Evolutionary conservation across 2,113 vertebrate species (phyloP).

Genomic region (Aplodontia rufa): DNA sequence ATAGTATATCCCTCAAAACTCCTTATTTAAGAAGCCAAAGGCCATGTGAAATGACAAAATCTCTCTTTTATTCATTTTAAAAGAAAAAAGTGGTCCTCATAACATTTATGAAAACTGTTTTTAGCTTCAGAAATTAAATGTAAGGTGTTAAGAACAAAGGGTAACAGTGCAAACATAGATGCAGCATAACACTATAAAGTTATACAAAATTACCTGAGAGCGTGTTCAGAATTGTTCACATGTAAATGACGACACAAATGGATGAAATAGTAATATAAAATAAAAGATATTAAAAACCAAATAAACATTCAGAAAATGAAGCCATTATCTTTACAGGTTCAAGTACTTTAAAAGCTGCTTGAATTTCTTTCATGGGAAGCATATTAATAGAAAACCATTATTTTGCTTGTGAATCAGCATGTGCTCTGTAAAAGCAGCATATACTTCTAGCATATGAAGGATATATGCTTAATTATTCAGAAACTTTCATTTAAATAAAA

Average conservation of each 20-base stretch:
- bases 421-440: slow-evolving; percentile 1
- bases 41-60: background rate
- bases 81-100: background rate
- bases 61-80: background rate
- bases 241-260: background rate
- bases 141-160: background rate
- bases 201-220: slow-evolving; percentile 34
- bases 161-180: background rate
- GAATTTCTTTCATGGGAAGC: slow-evolving; percentile 57
- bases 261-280: slow-evolving; percentile 20
- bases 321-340: slow-evolving; percentile 58
- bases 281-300: slow-evolving; percentile 56
- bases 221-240: slow-evolving; percentile 35
- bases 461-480: slow-evolving; percentile 28
- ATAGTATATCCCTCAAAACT: background rate
- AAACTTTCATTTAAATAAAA: slow-evolving; percentile 48
- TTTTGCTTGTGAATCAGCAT: background rate
- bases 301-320: slow-evolving; percentile 50
- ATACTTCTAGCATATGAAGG: slow-evolving; percentile 11
- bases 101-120: background rate
- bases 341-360: slow-evolving; percentile 72
- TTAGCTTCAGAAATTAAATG: background rate
- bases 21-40: background rate
- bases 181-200: background rate
- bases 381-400: slow-evolving; percentile 62